Conservation (phyloP, 2,113 vertebrate species). For the Sarotherodon lohbergeri region DNA sequence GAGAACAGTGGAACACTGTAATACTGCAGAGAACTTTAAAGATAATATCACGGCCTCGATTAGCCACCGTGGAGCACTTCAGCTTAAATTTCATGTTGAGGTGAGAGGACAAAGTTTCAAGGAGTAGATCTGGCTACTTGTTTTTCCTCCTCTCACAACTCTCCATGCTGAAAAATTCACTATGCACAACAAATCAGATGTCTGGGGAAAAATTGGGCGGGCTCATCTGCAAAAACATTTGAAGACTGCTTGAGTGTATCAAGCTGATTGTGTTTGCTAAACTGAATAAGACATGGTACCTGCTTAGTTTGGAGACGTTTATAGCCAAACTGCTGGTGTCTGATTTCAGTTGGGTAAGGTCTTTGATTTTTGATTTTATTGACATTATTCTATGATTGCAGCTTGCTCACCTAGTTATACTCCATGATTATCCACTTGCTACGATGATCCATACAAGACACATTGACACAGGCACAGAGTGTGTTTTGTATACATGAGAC, state of each 20-base stretch:
- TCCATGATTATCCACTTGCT: not conserved
- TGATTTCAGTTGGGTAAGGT: not conserved
- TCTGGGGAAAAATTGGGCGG: too few species aligned
- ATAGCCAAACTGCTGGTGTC: not conserved
- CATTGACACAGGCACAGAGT: too few species aligned
- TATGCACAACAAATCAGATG: not conserved
- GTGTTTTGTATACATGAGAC: fast-evolving
- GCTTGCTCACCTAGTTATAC: not conserved
- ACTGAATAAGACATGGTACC: not conserved
- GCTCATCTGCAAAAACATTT: not conserved
- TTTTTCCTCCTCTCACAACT: fast-evolving
- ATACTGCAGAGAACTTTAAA: not conserved
- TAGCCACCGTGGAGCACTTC: not conserved
- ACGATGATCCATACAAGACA: too few species aligned
- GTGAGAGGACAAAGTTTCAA: not conserved
- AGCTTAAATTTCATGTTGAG: not conserved
- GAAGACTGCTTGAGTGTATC: not conserved
- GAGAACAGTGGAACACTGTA: not conserved
- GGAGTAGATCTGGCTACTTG: not conserved
- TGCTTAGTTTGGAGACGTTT: not conserved
- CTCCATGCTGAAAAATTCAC: not conserved
- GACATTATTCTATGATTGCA: not conserved
- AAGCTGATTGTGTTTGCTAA: not conserved
- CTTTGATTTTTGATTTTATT: too few species aligned
- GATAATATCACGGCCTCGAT: not conserved